These are phyloP conservation scores for Drosophila grimshawi DNA, from an alignment of 1,140 invertebrate genomes.

Conservation along the genomic window DNA sequence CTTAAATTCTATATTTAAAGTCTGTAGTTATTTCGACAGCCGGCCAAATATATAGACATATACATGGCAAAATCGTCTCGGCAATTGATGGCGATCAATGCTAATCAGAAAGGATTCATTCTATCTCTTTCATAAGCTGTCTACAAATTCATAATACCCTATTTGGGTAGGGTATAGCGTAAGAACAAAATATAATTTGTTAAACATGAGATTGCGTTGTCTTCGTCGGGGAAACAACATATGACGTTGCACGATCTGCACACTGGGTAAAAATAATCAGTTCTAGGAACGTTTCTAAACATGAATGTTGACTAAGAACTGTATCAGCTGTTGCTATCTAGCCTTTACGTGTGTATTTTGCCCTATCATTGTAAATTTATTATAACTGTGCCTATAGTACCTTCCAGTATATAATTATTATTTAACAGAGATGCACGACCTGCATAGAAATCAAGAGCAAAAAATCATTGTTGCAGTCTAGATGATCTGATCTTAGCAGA, in stretches of 20 bases:
- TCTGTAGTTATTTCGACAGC: no score
- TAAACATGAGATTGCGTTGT: neutral
- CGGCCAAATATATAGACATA: no score
- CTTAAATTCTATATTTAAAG: no score
- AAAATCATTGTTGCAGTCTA: neutral
- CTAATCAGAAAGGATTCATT: no score
- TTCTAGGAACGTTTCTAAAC: constrained; percentile 2
- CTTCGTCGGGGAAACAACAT: neutral
- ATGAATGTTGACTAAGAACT: constrained; percentile 13
- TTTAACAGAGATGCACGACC: neutral
- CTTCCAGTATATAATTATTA: neutral
- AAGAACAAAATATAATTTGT: neutral
- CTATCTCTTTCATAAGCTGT: no score
- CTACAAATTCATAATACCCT: no score
- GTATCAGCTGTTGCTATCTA: neutral
- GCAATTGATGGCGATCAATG: no score
- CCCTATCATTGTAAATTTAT: constrained; percentile 5
- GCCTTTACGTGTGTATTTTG: neutral
- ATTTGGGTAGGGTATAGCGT: no score
- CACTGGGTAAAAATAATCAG: constrained; percentile 1
- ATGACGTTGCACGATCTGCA: neutral
- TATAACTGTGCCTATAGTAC: neutral
- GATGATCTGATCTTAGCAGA: no score
- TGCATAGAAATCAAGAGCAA: neutral
- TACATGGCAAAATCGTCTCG: no score